A percentile compares a stretch with the other conserved stretches of the same genome.
Conservation (phyloP, 2,113 vertebrate species). For the Epinephelus lanceolatus region DNA sequence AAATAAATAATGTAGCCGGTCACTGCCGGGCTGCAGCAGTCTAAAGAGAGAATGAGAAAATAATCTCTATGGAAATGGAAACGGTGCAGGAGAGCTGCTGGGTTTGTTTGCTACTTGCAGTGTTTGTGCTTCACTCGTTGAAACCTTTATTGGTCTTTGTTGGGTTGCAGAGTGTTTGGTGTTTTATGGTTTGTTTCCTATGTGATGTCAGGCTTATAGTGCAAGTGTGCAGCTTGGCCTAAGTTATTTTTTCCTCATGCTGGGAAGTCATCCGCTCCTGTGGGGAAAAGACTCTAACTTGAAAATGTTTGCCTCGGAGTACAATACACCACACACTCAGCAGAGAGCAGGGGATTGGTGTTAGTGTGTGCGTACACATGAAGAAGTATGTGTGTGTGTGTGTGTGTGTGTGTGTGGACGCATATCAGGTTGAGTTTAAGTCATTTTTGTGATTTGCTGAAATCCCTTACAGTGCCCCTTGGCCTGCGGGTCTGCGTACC, state of each 20-base stretch:
- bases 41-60: slow-evolving; percentile 50
- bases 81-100: slow-evolving; percentile 44
- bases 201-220: slow-evolving; percentile 68
- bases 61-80: slow-evolving; percentile 63
- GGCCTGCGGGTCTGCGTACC: slow-evolving; percentile 31
- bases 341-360: neutral
- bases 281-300: slow-evolving; percentile 44
- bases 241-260: slow-evolving; percentile 46
- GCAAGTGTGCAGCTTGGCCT: slow-evolving; percentile 57
- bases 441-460: slow-evolving; percentile 44
- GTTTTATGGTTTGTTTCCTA: slow-evolving; percentile 77
- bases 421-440: slow-evolving; percentile 30
- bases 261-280: slow-evolving; percentile 47
- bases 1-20: slow-evolving; percentile 79
- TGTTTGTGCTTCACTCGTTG: slow-evolving; percentile 61
- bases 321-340: slow-evolving; percentile 2
- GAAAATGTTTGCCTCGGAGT: slow-evolving; percentile 47
- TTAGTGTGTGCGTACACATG: neutral
- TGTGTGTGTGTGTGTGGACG: slow-evolving; percentile 12
- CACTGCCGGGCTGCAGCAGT: slow-evolving; percentile 47
- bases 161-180: slow-evolving; percentile 68
- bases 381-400: neutral
- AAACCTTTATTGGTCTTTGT: slow-evolving; percentile 77
- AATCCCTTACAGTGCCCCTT: slow-evolving; percentile 47
- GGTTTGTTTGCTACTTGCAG: slow-evolving; percentile 67